phyloP scores from a whole-genome alignment of 2,797 vertebrate species.

The Scarus forsteni region DNA sequence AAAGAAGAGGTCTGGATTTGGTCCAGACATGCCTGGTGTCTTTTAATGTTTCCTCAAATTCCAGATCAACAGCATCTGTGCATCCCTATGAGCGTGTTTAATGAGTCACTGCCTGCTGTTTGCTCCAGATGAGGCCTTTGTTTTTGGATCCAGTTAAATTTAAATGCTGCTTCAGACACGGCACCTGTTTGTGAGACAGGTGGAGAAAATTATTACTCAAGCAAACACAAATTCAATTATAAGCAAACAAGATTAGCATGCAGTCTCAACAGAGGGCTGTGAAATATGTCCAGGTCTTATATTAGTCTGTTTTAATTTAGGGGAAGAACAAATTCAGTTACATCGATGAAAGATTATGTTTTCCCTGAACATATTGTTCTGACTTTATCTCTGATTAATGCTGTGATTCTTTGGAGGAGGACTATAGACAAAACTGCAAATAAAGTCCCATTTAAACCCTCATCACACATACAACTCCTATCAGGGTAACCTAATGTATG shows the following conservation, averaged over 20 bases:
- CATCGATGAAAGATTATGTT: too few relatives aligned
- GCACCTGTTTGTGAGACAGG: conserved; percentile 36
- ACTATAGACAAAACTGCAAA: too few relatives aligned
- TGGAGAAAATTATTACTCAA: conserved; percentile 21
- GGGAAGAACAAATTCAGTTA: too few relatives aligned
- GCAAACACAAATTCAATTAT: conserved; percentile 43
- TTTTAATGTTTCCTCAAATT: conserved; percentile 40
- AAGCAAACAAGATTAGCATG: conserved; percentile 14
- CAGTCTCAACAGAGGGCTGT: background rate
- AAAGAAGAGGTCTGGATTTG: conserved; percentile 20
- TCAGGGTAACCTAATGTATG: too few relatives aligned
- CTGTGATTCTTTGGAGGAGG: too few relatives aligned
- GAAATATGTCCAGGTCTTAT: too few relatives aligned
- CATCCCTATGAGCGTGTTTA: conserved; percentile 15
- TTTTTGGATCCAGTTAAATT: conserved; percentile 21
- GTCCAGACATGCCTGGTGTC: conserved; percentile 14
- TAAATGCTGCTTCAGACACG: conserved; percentile 18
- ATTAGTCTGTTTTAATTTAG: too few relatives aligned
- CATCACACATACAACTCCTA: too few relatives aligned
- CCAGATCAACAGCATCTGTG: conserved; percentile 46
- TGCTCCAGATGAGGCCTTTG: conserved; percentile 7
- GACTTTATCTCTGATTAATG: too few relatives aligned
- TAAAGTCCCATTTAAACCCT: too few relatives aligned
- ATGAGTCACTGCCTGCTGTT: conserved; percentile 27
- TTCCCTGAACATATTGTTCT: too few relatives aligned